Percentiles rank a stretch among this genome's conserved stretches.
Evolutionary conservation across 2,888 invertebrate genomes (phyloP).

Genomic region (Sarcophaga variegata): DNA sequence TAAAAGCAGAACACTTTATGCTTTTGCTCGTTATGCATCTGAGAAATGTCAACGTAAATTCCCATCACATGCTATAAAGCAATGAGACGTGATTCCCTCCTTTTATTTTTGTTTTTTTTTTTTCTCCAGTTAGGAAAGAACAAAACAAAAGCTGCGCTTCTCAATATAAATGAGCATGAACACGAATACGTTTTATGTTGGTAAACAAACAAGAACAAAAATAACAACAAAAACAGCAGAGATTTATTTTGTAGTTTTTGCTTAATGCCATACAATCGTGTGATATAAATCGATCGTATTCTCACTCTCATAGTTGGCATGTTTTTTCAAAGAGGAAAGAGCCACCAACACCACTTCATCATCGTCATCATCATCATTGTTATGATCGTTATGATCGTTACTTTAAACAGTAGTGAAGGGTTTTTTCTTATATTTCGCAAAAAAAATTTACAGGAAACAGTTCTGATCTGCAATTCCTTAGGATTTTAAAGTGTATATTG

Average conservation of each 20-base stretch:
- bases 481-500: constrained; percentile 63
- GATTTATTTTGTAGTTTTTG: constrained; percentile 10
- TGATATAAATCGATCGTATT: constrained; percentile 71
- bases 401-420: no score
- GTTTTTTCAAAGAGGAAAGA: constrained; percentile 48
- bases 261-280: constrained; percentile 69
- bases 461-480: constrained; percentile 58
- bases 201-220: no score
- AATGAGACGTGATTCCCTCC: constrained; percentile 71
- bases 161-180: constrained; percentile 14
- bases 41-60: constrained; percentile 72
- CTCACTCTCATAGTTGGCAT: constrained; percentile 66
- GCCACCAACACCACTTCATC: constrained; percentile 37
- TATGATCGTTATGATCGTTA: not conserved
- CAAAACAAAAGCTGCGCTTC: not conserved
- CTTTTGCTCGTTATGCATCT: constrained; percentile 70
- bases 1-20: constrained; percentile 46
- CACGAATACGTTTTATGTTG: constrained; percentile 21
- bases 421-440: no score
- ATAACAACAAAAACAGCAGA: no score
- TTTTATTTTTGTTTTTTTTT: not conserved
- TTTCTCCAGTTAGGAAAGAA: not conserved
- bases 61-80: constrained; percentile 71
- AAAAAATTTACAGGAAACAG: constrained; percentile 63
- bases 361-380: not conserved